Percentiles rank a stretch among this genome's conserved stretches.
Evolutionary conservation across 2,113 vertebrate genomes (phyloP).

Genomic region (Pionites leucogaster): DNA sequence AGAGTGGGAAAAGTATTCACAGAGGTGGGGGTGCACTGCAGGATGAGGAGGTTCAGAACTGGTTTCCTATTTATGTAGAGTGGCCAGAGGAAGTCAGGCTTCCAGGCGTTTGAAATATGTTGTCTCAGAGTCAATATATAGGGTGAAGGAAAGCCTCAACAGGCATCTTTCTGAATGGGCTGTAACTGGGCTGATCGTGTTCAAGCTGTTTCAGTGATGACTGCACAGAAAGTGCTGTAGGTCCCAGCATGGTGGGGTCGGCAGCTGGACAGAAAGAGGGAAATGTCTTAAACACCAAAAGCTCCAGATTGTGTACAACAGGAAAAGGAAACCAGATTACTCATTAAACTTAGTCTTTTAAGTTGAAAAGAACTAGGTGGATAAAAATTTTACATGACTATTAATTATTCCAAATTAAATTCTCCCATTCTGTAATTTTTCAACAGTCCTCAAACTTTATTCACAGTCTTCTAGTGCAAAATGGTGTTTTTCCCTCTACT

Average conservation of each 20-base stretch:
- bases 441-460: background rate
- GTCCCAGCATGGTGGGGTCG: fast-evolving
- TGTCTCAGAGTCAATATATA: background rate
- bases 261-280: background rate
- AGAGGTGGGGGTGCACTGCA: background rate
- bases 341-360: background rate
- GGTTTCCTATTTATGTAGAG: background rate
- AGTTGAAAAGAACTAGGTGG: background rate
- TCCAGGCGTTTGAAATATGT: background rate
- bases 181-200: background rate
- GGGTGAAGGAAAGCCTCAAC: background rate
- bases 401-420: background rate
- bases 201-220: background rate
- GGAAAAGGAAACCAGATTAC: background rate
- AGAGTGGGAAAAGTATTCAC: background rate
- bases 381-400: background rate
- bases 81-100: background rate
- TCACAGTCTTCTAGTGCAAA: background rate
- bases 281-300: background rate
- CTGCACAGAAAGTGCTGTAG: background rate
- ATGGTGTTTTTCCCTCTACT: background rate
- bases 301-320: background rate
- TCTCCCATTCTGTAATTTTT: background rate
- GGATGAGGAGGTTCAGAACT: background rate
- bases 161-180: background rate